A percentile compares a stretch with the other conserved stretches of the same genome.
phyloP scores from a whole-genome alignment of 2,888 invertebrate species.

The Agrypnus murinus region DNA sequence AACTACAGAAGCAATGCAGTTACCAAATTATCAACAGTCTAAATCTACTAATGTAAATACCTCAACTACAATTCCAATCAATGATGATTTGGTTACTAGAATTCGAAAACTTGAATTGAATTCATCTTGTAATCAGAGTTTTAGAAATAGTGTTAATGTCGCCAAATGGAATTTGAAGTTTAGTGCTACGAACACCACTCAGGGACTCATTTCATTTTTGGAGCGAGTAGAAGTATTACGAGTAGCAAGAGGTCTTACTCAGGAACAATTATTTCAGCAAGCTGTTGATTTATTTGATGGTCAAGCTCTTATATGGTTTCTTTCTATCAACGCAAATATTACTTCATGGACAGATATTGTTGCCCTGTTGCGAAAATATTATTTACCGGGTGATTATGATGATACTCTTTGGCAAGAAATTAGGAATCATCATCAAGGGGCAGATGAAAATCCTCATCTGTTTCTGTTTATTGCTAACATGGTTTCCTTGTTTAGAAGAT shows the following conservation, averaged over 20 bases:
- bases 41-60: too few relatives aligned
- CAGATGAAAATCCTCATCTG: slow-evolving; percentile 47
- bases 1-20: too few relatives aligned
- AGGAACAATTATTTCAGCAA: slow-evolving; percentile 48
- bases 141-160: background rate
- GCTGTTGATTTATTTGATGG: slow-evolving; percentile 55
- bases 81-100: too few relatives aligned
- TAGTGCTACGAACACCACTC: background rate
- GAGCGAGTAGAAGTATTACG: slow-evolving; percentile 55
- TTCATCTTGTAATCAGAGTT: too few relatives aligned
- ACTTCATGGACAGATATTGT: slow-evolving; percentile 46
- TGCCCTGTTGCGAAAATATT: slow-evolving; percentile 33
- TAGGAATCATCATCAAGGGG: slow-evolving; percentile 47
- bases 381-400: slow-evolving; percentile 53
- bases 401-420: slow-evolving; percentile 50
- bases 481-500: slow-evolving; percentile 46
- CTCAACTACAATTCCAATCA: background rate
- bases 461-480: slow-evolving; percentile 50
- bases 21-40: too few relatives aligned
- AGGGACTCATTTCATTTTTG: slow-evolving; percentile 45
- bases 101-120: too few relatives aligned
- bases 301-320: slow-evolving; percentile 54
- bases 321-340: slow-evolving; percentile 40
- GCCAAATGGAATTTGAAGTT: slow-evolving; percentile 30
- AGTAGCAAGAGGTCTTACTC: slow-evolving; percentile 42